A percentile compares a stretch with the other conserved stretches of the same genome.
These are phyloP conservation scores for Brachyalestes nurse DNA, from an alignment of 2,797 vertebrate genomes.

Conservation along the genomic window DNA sequence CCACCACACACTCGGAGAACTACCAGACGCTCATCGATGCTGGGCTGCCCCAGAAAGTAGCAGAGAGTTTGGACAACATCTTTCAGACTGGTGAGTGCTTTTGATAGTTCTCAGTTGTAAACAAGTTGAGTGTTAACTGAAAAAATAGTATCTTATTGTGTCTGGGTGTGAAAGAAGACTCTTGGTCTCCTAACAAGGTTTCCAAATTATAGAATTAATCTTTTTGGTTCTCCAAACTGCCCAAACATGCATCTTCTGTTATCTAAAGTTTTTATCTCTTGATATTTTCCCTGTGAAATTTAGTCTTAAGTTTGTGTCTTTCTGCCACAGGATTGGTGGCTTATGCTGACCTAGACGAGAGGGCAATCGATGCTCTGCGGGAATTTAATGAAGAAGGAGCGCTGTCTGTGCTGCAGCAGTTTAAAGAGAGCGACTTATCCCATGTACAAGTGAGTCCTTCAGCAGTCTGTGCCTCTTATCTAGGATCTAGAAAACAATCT, in stretches of 20 bases:
- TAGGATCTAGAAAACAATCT: not conserved
- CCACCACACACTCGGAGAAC: slow-evolving; percentile 91
- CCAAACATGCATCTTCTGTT: too few species aligned
- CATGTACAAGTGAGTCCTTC: slow-evolving; percentile 90
- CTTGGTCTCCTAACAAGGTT: too few species aligned
- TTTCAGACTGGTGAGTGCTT: slow-evolving; percentile 90
- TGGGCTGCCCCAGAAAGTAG: slow-evolving; percentile 95
- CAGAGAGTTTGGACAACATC: slow-evolving; percentile 97
- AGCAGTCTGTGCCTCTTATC: not conserved
- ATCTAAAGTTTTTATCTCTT: not conserved
- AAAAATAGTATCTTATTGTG: too few species aligned
- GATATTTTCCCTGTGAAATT: not conserved
- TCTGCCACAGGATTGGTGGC: slow-evolving; percentile 87
- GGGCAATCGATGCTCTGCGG: slow-evolving; percentile 95
- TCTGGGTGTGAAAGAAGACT: too few species aligned
- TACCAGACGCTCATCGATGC: slow-evolving; percentile 95
- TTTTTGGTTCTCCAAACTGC: too few species aligned
- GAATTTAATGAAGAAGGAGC: slow-evolving; percentile 98
- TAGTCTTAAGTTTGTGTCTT: not conserved
- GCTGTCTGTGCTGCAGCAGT: slow-evolving; percentile 94
- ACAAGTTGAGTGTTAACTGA: too few species aligned
- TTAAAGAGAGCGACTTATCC: slow-evolving; percentile 97
- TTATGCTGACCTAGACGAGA: slow-evolving; percentile 94
- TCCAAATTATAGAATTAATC: too few species aligned
- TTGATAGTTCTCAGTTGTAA: too few species aligned